Evolutionary conservation across 2,113 vertebrate species (phyloP), one percentile per base, ranked within the genome.

Genomic region (Pterocles orientalis): DNA sequence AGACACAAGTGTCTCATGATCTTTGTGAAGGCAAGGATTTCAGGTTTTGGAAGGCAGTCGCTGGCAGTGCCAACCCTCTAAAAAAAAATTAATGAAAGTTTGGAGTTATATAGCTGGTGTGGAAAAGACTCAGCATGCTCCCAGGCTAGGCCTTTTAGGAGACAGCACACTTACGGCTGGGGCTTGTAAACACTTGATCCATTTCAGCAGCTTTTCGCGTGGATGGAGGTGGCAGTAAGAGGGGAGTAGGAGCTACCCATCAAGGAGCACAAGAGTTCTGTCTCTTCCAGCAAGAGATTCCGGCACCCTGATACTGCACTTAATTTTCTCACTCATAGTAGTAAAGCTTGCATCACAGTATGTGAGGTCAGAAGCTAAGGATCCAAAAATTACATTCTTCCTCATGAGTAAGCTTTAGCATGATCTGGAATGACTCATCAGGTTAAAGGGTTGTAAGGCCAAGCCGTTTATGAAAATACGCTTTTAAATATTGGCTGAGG

Each of bases 321-420:
- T 56, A 14, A 33, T 77, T 88, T 86, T 83, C 76, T 86, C 68
- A 68, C 82, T 95, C 4, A 0, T 76, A 82, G 39, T 64, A 56
- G 43, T 34, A 45, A 82, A 56, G 68, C 77, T 95, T 92, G 92
- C 90, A 88, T 96, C 92, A 86, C 61, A 26, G 60, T 69, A 68
- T 82, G 53, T 90, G 90, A 92, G 51, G 88, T 92, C 92, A 95
- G 85, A 86, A 78, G 64, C 56, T 86, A 90, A 88, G 85, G 88
- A 93, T 85, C 60, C 79, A 92, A 83, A 83, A 92, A 93, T 92
- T 88, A 45, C 65, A 53, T 86, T 95, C 94, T 64, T 95, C 86
- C 80, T 96, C 43, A 41, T 97, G 94, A 95, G 86, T 96, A 96
- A 96, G 82, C 88, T 68, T 45, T 61, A 83, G 94, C 36, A 64